These are phyloP conservation scores for Siniperca knerii DNA, from an alignment of 2,113 vertebrate species.

Conservation along the genomic window DNA sequence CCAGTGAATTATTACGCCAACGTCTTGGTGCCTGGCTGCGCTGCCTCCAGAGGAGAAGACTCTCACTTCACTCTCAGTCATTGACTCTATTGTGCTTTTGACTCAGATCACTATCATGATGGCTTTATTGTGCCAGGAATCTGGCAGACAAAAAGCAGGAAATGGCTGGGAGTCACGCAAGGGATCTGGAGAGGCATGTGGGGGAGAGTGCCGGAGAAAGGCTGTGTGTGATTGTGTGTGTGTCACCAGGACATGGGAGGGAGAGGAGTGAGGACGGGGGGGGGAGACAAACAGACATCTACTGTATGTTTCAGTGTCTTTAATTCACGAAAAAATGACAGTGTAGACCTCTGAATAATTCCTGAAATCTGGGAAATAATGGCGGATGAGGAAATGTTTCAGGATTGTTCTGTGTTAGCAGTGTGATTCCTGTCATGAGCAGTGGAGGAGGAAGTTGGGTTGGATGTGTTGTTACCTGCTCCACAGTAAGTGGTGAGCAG, in stretches of 20 bases:
- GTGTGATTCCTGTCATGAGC: slow-evolving; percentile 5
- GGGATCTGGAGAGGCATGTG: slow-evolving; percentile 77
- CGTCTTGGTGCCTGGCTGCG: slow-evolving; percentile 51
- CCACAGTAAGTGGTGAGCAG: slow-evolving; percentile 92
- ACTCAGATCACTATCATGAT: slow-evolving; percentile 83
- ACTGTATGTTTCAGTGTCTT: slow-evolving; percentile 41
- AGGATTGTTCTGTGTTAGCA: neutral
- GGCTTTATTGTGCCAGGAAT: slow-evolving; percentile 83
- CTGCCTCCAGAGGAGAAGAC: slow-evolving; percentile 68
- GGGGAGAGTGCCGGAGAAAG: slow-evolving; percentile 51
- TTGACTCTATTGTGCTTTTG: slow-evolving; percentile 81
- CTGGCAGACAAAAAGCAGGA: slow-evolving; percentile 85
- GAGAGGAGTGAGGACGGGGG: slow-evolving; percentile 13
- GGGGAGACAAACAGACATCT: slow-evolving; percentile 45
- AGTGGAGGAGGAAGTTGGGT: neutral
- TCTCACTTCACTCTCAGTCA: slow-evolving; percentile 72
- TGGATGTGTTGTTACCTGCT: slow-evolving; percentile 86
- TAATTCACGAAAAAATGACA: neutral
- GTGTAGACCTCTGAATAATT: neutral
- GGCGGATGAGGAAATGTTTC: neutral
- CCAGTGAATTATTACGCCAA: slow-evolving; percentile 39
- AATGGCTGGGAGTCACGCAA: slow-evolving; percentile 85
- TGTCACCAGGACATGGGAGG: slow-evolving; percentile 54
- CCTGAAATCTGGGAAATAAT: slow-evolving; percentile 10
- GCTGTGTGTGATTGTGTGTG: slow-evolving; percentile 50